Percentiles rank a stretch among this genome's conserved stretches.
These are phyloP conservation scores for Gobiocypris rarus DNA, from an alignment of 2,113 vertebrate genomes.

Conservation along the genomic window DNA sequence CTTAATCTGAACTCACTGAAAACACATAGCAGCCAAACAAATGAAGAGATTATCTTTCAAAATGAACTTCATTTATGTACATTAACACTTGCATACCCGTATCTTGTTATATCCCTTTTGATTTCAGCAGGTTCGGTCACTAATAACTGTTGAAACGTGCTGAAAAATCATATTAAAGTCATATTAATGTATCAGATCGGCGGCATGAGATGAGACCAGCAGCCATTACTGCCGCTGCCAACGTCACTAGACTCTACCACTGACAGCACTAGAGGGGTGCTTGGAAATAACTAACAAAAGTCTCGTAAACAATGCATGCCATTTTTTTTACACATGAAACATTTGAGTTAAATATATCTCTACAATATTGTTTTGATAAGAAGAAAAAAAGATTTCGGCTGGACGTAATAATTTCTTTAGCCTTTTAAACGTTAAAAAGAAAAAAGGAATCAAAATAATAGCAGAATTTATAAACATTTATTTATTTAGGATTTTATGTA, in stretches of 20 bases:
- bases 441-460: background rate
- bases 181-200: background rate
- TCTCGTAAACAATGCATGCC: background rate
- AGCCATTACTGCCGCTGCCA: background rate
- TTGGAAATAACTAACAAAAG: background rate
- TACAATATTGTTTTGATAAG: background rate
- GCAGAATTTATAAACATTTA: background rate
- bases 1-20: constrained; percentile 6
- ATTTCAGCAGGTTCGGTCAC: background rate
- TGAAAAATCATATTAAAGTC: constrained; percentile 24
- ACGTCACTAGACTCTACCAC: constrained; percentile 31
- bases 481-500: background rate
- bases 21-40: constrained; percentile 18
- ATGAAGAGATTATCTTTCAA: background rate
- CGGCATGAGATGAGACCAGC: background rate
- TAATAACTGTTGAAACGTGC: background rate
- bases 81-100: background rate
- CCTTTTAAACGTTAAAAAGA: background rate
- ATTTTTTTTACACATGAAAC: background rate
- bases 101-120: background rate
- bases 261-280: background rate
- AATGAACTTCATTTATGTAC: background rate
- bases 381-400: background rate
- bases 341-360: background rate
- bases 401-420: background rate